Evolutionary conservation across 2,113 vertebrate species (phyloP).

Genomic region (Phainopepla nitens): DNA sequence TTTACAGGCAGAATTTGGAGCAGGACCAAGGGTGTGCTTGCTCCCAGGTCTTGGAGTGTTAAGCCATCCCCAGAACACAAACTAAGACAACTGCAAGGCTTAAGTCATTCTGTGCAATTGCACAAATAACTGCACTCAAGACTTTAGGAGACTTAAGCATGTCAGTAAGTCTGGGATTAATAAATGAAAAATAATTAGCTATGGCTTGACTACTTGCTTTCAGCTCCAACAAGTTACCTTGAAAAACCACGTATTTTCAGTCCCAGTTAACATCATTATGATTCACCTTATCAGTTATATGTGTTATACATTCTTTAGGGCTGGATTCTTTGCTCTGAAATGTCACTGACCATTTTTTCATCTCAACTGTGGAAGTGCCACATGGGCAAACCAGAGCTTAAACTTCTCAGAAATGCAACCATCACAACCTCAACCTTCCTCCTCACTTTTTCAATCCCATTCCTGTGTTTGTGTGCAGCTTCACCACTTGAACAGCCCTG

Average conservation of each 20-base stretch:
- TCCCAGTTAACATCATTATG: neutral
- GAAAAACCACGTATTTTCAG: neutral
- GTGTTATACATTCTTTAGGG: neutral
- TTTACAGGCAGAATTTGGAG: neutral
- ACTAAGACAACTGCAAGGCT: neutral
- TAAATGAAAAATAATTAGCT: neutral
- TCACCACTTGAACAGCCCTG: neutral
- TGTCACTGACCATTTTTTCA: neutral
- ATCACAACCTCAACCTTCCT: neutral
- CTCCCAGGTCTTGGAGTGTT: neutral
- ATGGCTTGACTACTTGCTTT: neutral
- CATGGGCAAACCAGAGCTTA: neutral
- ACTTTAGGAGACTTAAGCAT: neutral
- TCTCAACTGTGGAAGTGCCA: neutral
- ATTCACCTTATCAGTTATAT: neutral
- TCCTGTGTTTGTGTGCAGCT: neutral
- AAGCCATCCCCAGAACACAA: neutral
- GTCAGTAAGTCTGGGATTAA: neutral
- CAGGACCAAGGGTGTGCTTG: neutral
- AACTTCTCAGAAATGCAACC: constrained; percentile 14
- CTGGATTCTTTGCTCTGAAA: neutral
- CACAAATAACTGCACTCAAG: neutral
- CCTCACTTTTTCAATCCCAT: neutral
- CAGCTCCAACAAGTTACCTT: neutral
- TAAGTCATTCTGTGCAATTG: neutral